phyloP scores from a whole-genome alignment of 2,113 vertebrate species.

The Bos indicus region DNA sequence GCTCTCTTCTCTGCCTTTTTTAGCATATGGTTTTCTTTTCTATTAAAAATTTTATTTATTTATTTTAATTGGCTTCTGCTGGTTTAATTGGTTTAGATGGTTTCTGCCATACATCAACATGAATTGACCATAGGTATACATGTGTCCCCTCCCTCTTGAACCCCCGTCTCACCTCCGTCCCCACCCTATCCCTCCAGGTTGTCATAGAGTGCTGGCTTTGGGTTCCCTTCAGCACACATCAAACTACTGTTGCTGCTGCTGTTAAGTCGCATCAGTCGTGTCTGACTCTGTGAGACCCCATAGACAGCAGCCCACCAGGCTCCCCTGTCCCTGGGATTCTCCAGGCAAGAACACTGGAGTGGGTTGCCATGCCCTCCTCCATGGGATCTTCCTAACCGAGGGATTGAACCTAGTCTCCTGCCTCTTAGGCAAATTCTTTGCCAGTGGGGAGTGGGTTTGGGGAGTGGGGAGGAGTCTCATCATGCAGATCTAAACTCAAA shows the following conservation, averaged over 20 bases:
- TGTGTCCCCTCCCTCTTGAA: background rate
- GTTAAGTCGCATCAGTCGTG: no score
- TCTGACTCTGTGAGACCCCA: no score
- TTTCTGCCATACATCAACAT: background rate
- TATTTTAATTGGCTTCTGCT: background rate
- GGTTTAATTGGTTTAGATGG: background rate
- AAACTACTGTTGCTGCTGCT: background rate
- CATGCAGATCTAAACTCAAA: background rate
- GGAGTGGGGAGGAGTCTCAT: background rate
- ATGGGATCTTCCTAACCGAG: background rate
- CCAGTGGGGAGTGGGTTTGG: background rate
- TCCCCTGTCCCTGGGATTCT: background rate
- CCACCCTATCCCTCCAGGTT: background rate
- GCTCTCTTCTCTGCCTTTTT: background rate
- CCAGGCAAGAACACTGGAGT: background rate
- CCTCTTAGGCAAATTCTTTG: background rate
- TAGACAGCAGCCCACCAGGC: background rate
- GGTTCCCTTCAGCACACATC: background rate
- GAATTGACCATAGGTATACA: background rate
- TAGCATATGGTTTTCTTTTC: background rate
- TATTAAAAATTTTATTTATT: background rate
- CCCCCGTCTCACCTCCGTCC: accelerated
- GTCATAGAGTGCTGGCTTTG: accelerated
- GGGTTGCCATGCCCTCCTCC: background rate
- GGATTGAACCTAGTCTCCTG: background rate